Conservation (phyloP, 1,140 invertebrate genomes). For the Drosophila varians region DNA sequence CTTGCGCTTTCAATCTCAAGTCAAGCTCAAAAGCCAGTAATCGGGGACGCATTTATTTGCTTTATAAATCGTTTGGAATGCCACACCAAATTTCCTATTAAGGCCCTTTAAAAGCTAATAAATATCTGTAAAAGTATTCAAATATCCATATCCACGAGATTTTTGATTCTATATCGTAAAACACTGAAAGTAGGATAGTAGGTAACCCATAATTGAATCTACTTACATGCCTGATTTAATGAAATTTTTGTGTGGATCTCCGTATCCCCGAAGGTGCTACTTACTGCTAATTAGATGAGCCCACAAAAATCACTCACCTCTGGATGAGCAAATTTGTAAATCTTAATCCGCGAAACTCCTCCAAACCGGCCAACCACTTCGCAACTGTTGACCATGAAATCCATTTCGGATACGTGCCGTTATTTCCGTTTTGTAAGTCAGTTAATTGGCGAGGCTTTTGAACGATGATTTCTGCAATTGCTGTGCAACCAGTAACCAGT, state of each 20-base stretch:
- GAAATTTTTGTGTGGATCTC: background rate
- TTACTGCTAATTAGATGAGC: constrained; percentile 58
- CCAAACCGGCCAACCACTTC: constrained; percentile 12
- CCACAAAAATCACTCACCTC: constrained; percentile 30
- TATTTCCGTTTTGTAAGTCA: constrained; percentile 78
- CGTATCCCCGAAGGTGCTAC: constrained; percentile 39
- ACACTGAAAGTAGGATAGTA: background rate
- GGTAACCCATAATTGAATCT: background rate
- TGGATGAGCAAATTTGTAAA: background rate
- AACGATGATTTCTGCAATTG: constrained; percentile 60
- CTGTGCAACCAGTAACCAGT: constrained; percentile 43
- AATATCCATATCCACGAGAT: background rate
- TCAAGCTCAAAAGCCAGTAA: constrained; percentile 33
- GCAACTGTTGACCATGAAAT: constrained; percentile 70
- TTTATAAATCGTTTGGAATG: constrained; percentile 53
- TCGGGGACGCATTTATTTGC: constrained; percentile 62
- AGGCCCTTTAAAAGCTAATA: no score
- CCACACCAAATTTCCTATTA: constrained; percentile 40
- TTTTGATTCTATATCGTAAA: constrained; percentile 2
- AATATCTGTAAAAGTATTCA: no score
- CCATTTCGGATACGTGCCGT: constrained; percentile 68
- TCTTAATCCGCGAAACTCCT: constrained; percentile 20
- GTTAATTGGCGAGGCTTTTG: constrained; percentile 48
- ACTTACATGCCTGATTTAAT: background rate
- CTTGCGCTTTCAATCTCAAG: constrained; percentile 68